Base-by-base conservation (phyloP, 2,888 invertebrate genomes). In the Oxyteleia sp. region DNA sequence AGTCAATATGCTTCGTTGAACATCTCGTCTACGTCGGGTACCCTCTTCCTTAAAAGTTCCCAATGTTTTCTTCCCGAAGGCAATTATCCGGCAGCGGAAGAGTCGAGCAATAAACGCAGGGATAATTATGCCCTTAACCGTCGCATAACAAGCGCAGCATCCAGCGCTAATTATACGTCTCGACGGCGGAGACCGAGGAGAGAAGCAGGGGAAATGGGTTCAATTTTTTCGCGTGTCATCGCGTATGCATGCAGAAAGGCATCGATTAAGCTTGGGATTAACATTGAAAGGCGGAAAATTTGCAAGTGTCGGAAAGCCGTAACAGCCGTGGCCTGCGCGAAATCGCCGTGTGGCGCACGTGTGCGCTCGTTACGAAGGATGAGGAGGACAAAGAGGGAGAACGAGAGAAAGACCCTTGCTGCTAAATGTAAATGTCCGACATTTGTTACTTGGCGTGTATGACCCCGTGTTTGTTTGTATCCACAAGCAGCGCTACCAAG, bases 341-440 rank as follows among this genome's bases (percentile, higher is more conserved):
- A 74, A 79, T 85, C 78, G 76, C 75, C 84, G 85, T 85, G 76
- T 81, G 47, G 38, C 71, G 82, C 86, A 84, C 84, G 80, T 80
- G 83, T 59, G 85, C 59, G 74, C 85, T 86, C 85, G 87, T 86
- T 89, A 86, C 80, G 69, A 41, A 57, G 61, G 63, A 55, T 71
- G 68, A 45, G 43, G 16, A 71, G 43, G 53, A 79, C 45, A 51
- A 49, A 63, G 47, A 45, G 57, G 55, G 63, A 53, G 45, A 16
- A 59, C 43, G 32, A 55, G 71, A 53, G 57, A 61, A 71, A 80
- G 66, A 74, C 87, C 88, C 87, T 87, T 84, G 88, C 88, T 87
- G 88, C 90, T 90, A 91, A 91, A 92, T 92, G 92, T 91, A 91
- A 92, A 92, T 92, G 92, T 91, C 91, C 89, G 87, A 91, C 91